A percentile compares a stretch with the other conserved stretches of the same genome.
phyloP scores from a whole-genome alignment of 1,140 invertebrate species.

The Copidosoma floridanum region DNA sequence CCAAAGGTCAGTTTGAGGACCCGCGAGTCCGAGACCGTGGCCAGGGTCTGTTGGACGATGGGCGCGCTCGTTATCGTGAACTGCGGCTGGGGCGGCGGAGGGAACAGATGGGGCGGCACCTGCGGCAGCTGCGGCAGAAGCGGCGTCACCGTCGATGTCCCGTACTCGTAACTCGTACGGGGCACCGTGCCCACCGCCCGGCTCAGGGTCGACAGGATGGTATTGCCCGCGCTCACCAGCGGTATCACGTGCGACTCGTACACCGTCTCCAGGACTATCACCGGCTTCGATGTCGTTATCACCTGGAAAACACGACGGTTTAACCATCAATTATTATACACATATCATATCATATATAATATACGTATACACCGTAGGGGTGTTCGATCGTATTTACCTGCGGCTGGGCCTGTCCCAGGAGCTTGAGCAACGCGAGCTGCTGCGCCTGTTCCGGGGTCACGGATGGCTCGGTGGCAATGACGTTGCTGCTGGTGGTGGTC shows the following conservation, averaged over 20 bases:
- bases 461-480: constrained; percentile 48
- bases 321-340: too few relatives aligned
- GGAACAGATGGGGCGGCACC: constrained; percentile 55
- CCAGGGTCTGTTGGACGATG: constrained; percentile 73
- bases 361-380: neutral
- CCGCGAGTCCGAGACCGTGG: constrained; percentile 78
- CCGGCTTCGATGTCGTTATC: constrained; percentile 73
- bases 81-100: constrained; percentile 63
- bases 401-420: constrained; percentile 69
- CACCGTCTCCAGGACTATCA: constrained; percentile 72
- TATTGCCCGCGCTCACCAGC: constrained; percentile 70
- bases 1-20: constrained; percentile 83
- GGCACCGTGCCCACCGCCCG: constrained; percentile 70
- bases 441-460: constrained; percentile 72
- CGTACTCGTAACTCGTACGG: constrained; percentile 70
- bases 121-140: constrained; percentile 49
- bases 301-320: constrained; percentile 58
- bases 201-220: constrained; percentile 73
- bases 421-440: constrained; percentile 68
- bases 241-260: constrained; percentile 81
- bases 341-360: too few relatives aligned
- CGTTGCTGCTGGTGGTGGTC: constrained; percentile 1
- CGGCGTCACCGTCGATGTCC: constrained; percentile 65
- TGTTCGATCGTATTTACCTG: too few relatives aligned
- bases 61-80: constrained; percentile 79